phyloP scores from a whole-genome alignment of 2,888 invertebrate species.

The Hylaea fasciaria region DNA sequence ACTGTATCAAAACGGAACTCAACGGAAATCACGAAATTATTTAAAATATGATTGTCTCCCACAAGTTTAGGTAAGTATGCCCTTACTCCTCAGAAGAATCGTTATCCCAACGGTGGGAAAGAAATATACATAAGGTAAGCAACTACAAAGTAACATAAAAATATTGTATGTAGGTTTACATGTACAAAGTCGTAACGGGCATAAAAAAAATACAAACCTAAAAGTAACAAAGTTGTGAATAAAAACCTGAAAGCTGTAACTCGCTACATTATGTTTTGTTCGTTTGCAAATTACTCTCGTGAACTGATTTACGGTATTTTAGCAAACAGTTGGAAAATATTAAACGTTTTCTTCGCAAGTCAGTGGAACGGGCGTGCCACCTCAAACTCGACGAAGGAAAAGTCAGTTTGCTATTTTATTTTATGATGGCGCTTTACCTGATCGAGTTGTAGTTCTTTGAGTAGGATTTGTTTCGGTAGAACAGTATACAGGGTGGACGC shows the following conservation, averaged over 20 bases:
- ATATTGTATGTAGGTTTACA: too few relatives aligned
- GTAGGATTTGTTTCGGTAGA: neutral
- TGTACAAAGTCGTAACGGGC: slow-evolving; percentile 4
- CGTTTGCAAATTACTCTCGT: slow-evolving; percentile 38
- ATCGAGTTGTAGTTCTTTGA: neutral
- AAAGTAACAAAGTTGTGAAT: slow-evolving; percentile 34
- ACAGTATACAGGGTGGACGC: too few relatives aligned
- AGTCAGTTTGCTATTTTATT: slow-evolving; percentile 12
- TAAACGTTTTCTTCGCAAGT: slow-evolving; percentile 33
- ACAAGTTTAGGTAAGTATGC: too few relatives aligned
- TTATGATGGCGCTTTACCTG: slow-evolving; percentile 12
- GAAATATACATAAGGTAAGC: too few relatives aligned
- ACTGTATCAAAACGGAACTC: too few relatives aligned
- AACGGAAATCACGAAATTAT: too few relatives aligned
- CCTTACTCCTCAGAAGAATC: too few relatives aligned
- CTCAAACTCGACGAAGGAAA: slow-evolving; percentile 14
- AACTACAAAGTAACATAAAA: too few relatives aligned
- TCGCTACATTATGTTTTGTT: slow-evolving; percentile 41
- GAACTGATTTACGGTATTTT: slow-evolving; percentile 41
- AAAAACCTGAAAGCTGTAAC: slow-evolving; percentile 37
- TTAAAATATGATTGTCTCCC: too few relatives aligned
- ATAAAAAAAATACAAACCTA: slow-evolving; percentile 30
- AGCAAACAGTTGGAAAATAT: slow-evolving; percentile 32
- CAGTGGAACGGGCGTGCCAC: slow-evolving; percentile 16
- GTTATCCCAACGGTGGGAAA: too few relatives aligned